Percentiles rank a stretch among this genome's conserved stretches.
Conservation (phyloP, 2,797 vertebrate genomes). For the Squalus acanthias region DNA sequence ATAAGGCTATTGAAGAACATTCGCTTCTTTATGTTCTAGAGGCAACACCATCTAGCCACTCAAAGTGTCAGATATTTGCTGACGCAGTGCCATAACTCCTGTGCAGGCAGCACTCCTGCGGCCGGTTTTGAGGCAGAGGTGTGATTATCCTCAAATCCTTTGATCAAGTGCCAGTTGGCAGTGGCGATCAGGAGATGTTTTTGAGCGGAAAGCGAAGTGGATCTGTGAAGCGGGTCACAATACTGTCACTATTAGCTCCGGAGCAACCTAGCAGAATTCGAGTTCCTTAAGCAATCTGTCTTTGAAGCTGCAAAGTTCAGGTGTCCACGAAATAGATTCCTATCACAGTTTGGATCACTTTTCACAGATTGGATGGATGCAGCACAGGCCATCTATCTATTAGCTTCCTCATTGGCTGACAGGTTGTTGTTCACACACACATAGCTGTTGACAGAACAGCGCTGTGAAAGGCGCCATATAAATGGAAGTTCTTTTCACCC, state of each 20-base stretch:
- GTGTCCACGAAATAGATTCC: not conserved
- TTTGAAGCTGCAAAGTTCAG: not conserved
- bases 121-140: not conserved
- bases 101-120: not conserved
- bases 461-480: too few relatives aligned
- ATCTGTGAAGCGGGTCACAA: not conserved
- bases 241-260: not conserved
- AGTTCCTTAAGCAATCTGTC: not conserved
- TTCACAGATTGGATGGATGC: not conserved
- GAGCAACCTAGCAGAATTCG: not conserved
- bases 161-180: constrained; percentile 8
- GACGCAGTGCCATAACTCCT: not conserved
- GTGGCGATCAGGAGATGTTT: not conserved
- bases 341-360: not conserved
- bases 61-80: not conserved
- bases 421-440: not conserved
- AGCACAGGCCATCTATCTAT: not conserved
- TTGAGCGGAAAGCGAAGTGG: not conserved
- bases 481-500: not conserved
- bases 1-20: not conserved
- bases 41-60: not conserved
- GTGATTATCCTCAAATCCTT: not conserved
- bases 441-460: not conserved
- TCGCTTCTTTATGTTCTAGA: not conserved
- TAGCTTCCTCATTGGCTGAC: not conserved